These are phyloP conservation scores for Neolamprologus hecqui DNA, from an alignment of 2,113 vertebrate genomes.

Conservation along the genomic window DNA sequence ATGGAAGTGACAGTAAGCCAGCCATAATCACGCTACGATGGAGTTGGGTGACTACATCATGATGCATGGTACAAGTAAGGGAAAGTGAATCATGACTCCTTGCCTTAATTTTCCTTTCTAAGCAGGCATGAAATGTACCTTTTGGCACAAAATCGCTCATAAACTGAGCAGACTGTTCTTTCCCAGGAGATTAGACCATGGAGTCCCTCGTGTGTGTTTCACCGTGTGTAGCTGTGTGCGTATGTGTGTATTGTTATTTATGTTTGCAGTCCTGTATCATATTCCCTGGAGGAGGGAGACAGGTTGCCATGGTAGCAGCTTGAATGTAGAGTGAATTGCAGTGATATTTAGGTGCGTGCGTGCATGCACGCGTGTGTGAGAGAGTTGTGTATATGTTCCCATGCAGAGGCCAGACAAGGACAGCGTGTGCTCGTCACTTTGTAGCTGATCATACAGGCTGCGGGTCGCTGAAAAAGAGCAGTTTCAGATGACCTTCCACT, in stretches of 20 bases:
- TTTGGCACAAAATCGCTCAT: constrained; percentile 29
- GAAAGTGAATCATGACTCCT: constrained; percentile 15
- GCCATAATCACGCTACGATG: constrained; percentile 6
- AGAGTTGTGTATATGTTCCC: background rate
- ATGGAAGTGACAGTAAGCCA: constrained; percentile 20
- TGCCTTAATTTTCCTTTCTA: constrained; percentile 8
- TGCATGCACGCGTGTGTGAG: background rate
- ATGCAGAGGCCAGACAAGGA: constrained; percentile 50
- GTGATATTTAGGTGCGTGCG: background rate
- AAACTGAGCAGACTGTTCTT: constrained; percentile 20
- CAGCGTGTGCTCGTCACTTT: constrained; percentile 28
- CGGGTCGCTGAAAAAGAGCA: background rate
- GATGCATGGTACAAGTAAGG: constrained; percentile 8
- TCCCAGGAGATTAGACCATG: constrained; percentile 42
- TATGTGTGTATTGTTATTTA: constrained; percentile 36
- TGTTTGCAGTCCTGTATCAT: constrained; percentile 41
- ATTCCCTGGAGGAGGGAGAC: constrained; percentile 41
- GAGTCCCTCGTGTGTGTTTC: constrained; percentile 27
- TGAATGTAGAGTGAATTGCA: constrained; percentile 29
- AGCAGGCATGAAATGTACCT: constrained; percentile 35
- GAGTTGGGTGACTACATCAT: constrained; percentile 16
- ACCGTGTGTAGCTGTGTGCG: background rate
- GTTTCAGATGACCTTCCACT: constrained; percentile 18
- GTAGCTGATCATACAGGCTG: background rate
- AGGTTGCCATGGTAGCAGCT: constrained; percentile 66